Evolutionary conservation across 2,888 invertebrate species (phyloP), one percentile per base, ranked within the genome.

Genomic region (Hololepta plana): DNA sequence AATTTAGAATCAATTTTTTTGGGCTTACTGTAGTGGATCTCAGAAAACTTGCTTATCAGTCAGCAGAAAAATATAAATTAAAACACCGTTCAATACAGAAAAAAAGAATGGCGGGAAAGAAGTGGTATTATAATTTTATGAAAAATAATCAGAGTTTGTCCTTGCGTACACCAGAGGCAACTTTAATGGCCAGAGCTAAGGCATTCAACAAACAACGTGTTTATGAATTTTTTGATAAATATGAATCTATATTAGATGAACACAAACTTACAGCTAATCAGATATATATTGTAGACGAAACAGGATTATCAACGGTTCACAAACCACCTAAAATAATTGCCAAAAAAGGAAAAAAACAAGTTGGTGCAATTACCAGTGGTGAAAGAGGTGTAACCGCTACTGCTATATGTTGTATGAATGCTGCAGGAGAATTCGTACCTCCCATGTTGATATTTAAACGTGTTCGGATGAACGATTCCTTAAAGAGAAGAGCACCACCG

Each of bases 391-490:
- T 21, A 10, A 19, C 8, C 12, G 17, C 23, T 20, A 30, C 30
- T 35, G 23, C 35, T 21, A 26, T 37, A 9, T 33, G 33, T 33
- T 30, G 31, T 34, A 38, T 35, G 27, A 35, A 35, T 12, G 32
- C 26, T 11, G 26, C 24, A 25, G 24, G 4, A 12, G 23, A 30
- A 14, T 37, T 33, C 26, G 33, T 40, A 30, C 38, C 39, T 20
- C 36, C 35, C 16, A 37, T 35, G 34, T 27, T 38, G 29, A 37
- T 36, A 29, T 32, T 27, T 32, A 34, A 27, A 27, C 28, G 32
- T 7, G 14, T 7, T 3, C 20, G 31, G 4, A 27, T 33, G 29
- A 32, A 32, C 16, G 28, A 33, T 28, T 15, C 10, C 26, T 28
- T 36, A 27, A 32, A 38, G 26, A 33, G 28, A 34, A 34, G 35